Evolutionary conservation across 2,888 invertebrate genomes (phyloP).

Genomic region (Miltochrista miniata): DNA sequence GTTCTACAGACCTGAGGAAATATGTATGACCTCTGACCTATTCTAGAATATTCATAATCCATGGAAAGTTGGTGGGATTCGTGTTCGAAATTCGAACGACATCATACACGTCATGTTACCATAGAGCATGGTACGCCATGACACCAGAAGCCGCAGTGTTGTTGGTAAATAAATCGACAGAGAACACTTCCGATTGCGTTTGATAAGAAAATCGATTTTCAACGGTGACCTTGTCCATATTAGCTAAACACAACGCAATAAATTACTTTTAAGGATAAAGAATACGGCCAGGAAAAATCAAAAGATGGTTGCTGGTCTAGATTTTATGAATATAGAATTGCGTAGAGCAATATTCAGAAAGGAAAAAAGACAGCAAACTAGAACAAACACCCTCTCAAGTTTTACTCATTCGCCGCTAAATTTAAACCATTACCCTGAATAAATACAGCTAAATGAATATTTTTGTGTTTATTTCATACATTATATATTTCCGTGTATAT

Average conservation of each 20-base stretch:
- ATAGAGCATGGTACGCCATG: slow-evolving; percentile 24
- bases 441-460: background rate
- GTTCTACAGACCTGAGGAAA: background rate
- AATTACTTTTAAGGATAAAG: too few relatives aligned
- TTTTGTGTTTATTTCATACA: slow-evolving; percentile 22
- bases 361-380: too few relatives aligned
- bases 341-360: too few relatives aligned
- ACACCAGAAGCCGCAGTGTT: slow-evolving; percentile 10
- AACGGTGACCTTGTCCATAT: too few relatives aligned
- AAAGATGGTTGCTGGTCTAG: too few relatives aligned
- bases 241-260: too few relatives aligned
- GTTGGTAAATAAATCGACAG: slow-evolving; percentile 21
- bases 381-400: too few relatives aligned
- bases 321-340: too few relatives aligned
- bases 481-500: slow-evolving; percentile 30
- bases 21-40: background rate
- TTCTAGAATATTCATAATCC: background rate
- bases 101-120: slow-evolving; percentile 11
- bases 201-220: background rate
- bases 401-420: too few relatives aligned
- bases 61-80: background rate
- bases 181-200: background rate
- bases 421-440: too few relatives aligned
- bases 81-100: slow-evolving; percentile 13
- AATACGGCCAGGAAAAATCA: too few relatives aligned